These are phyloP conservation scores for Oryzias curvinotus DNA, from an alignment of 2,113 vertebrate species.

Conservation along the genomic window DNA sequence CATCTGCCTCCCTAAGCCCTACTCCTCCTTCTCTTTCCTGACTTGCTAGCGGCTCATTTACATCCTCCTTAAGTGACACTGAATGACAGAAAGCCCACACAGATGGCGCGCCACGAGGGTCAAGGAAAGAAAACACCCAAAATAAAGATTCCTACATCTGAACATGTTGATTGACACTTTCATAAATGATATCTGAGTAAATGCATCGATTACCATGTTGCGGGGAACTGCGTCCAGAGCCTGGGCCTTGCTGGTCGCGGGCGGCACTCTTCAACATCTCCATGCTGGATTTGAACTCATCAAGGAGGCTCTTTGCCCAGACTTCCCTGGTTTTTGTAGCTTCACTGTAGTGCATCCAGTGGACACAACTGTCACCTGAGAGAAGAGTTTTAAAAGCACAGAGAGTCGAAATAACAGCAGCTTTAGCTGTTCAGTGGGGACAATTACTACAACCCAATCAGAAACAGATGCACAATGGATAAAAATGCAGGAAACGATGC, in stretches of 20 bases:
- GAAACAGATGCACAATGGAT: too few species aligned
- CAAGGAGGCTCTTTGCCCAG: constrained; percentile 87
- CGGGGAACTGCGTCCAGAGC: constrained; percentile 80
- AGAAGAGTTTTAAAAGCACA: not conserved
- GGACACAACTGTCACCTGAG: constrained; percentile 88
- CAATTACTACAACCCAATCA: too few species aligned
- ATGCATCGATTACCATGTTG: constrained; percentile 62
- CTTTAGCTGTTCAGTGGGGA: too few species aligned
- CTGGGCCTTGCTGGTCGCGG: constrained; percentile 81
- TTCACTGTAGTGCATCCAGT: constrained; percentile 97
- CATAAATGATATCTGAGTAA: not conserved
- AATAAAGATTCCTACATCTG: not conserved
- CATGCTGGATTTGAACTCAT: constrained; percentile 90
- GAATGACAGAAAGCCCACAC: constrained; percentile 72
- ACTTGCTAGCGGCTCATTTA: constrained; percentile 69
- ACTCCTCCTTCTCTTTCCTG: constrained; percentile 59
- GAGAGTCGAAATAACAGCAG: too few species aligned
- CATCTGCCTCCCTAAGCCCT: constrained; percentile 75
- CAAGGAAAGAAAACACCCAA: constrained; percentile 8
- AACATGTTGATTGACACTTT: not conserved
- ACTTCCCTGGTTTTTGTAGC: constrained; percentile 89
- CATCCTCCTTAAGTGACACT: constrained; percentile 74
- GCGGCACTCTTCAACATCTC: constrained; percentile 90
- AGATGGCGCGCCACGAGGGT: constrained; percentile 26
- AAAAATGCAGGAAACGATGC: too few species aligned